Conservation (phyloP, 2,888 invertebrate genomes). For the Enoplolaimus lenunculus region DNA sequence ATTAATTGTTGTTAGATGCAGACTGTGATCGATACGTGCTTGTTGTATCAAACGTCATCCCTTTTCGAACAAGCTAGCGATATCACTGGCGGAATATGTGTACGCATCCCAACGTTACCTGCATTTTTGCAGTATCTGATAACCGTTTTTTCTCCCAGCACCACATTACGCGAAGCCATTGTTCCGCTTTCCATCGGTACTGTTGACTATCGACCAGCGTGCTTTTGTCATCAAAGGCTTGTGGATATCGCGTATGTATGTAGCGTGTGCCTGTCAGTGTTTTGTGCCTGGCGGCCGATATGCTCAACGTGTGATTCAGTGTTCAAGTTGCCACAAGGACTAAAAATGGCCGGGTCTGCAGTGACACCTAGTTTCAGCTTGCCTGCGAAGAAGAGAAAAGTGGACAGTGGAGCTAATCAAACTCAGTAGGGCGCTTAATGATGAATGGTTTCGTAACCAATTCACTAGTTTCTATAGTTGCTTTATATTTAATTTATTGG, state of each 20-base stretch:
- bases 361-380: too few species aligned
- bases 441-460: too few species aligned
- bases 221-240: slow-evolving; percentile 87
- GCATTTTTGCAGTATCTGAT: slow-evolving; percentile 70
- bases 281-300: slow-evolving; percentile 90
- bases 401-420: too few species aligned
- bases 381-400: too few species aligned
- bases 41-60: slow-evolving; percentile 51
- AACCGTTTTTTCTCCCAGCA: slow-evolving; percentile 28
- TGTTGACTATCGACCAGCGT: slow-evolving; percentile 84
- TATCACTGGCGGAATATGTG: slow-evolving; percentile 79
- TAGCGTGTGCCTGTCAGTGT: slow-evolving; percentile 88
- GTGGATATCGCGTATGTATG: slow-evolving; percentile 93
- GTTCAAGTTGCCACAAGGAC: not conserved
- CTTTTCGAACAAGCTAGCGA: slow-evolving; percentile 57
- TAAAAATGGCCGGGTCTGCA: too few species aligned
- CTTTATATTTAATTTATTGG: too few species aligned
- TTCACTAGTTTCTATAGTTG: too few species aligned
- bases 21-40: slow-evolving; percentile 77
- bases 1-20: slow-evolving; percentile 43
- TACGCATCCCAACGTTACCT: slow-evolving; percentile 69
- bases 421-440: too few species aligned
- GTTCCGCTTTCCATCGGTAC: not conserved
- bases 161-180: not conserved
- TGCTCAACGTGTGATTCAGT: slow-evolving; percentile 66